A percentile compares a stretch with the other conserved stretches of the same genome.
Conservation (phyloP, 1,140 invertebrate genomes). For the Harpegnathos saltator region DNA sequence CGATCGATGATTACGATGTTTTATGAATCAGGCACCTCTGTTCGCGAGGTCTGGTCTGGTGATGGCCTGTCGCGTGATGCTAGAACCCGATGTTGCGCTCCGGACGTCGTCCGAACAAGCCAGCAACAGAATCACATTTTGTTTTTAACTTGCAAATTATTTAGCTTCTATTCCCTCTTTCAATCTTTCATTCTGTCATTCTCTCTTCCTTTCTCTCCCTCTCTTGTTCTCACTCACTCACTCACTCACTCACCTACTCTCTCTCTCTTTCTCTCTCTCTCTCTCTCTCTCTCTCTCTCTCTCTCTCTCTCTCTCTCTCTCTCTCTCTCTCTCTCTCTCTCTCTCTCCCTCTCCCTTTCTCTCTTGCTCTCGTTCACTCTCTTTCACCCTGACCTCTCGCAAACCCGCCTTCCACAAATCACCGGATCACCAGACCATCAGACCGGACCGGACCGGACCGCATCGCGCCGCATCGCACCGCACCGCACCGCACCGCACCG, state of each 20-base stretch:
- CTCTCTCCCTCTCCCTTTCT: slow-evolving; percentile 25
- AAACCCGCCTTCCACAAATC: slow-evolving; percentile 80
- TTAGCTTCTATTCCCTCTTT: slow-evolving; percentile 64
- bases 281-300: slow-evolving; percentile 66
- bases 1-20: slow-evolving; percentile 35
- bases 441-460: slow-evolving; percentile 19
- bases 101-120: slow-evolving; percentile 55
- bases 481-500: slow-evolving; percentile 45
- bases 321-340: slow-evolving; percentile 51
- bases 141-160: slow-evolving; percentile 65
- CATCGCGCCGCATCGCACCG: slow-evolving; percentile 6
- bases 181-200: slow-evolving; percentile 21
- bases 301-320: slow-evolving; percentile 53
- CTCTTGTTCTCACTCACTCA: slow-evolving; percentile 15
- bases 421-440: slow-evolving; percentile 67
- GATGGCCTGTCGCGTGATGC: slow-evolving; percentile 63
- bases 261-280: slow-evolving; percentile 63
- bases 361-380: slow-evolving; percentile 47
- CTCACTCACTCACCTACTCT: slow-evolving; percentile 65
- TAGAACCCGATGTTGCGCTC: slow-evolving; percentile 72
- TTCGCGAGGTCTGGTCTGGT: slow-evolving; percentile 79
- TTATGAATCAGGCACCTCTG: slow-evolving; percentile 44
- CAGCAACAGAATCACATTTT: neutral
- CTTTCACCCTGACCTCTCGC: slow-evolving; percentile 73
- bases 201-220: slow-evolving; percentile 49